Evolutionary conservation across 53 echinoderm and acorn worm species (phyloP), one percentile per base, ranked within the genome.

Genomic region (Echinarachnius parma): DNA sequence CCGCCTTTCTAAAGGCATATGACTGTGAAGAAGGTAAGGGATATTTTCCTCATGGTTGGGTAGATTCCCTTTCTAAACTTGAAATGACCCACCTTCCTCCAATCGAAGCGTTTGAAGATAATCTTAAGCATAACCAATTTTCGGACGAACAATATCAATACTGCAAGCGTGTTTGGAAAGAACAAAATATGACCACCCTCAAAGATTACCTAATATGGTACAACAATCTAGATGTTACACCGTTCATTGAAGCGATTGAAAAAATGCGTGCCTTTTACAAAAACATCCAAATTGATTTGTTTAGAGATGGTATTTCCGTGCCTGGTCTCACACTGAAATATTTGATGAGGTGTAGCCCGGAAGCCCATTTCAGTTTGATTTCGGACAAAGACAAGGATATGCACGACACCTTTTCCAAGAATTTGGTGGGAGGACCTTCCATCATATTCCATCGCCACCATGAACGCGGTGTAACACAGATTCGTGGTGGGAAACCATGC

Each of bases 251-350:
- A 15, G 88, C 83, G 0, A 18, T 88, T 3, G 77, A 64, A 0
- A 88, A 88, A 56, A 88, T 88, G 83, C 19, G 15, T 20, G 15
- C 11, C 0, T 88, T 88, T 31, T 83, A 83, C n/a, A 4, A 31
- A 26, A 24, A 82, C 3, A 45, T 46, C 16, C n/a, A 44, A 0
- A 83, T 83, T 25, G 83, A 88, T 11, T 35, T 63, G 23, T 84
- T 89, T 34, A 80, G 84, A 49, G 80, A 75, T 47, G 84, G 84
- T 7, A 84, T 89, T 5, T 89, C 84, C 0, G 84, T 89, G 1
- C 77, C 77, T 0, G 84, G 89, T 19, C 78, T 89, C 1, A 84
- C 81, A 4, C 21, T 89, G 11, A 54, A 80, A 3, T 89, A 89
- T 21, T 59, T 89, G 4, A 85, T 89, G 32, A 75, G 67, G 14